Conservation (phyloP, 2,888 invertebrate species). For the Microctonus aethiopoides region DNA sequence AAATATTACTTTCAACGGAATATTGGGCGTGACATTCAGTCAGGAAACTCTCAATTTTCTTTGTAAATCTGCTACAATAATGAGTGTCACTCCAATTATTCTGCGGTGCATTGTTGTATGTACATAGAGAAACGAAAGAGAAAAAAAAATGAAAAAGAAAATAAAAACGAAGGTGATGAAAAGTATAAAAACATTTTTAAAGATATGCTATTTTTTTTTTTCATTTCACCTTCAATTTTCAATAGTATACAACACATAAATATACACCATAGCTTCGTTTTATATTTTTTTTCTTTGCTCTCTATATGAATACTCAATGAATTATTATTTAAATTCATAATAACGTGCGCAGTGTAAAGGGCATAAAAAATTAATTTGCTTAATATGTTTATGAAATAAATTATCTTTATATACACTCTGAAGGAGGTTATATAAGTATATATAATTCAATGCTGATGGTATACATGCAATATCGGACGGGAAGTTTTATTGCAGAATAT, state of each 20-base stretch:
- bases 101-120: background rate
- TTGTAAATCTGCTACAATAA: background rate
- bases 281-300: background rate
- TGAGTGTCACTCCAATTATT: constrained; percentile 25
- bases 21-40: background rate
- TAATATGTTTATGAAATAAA: background rate
- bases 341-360: background rate
- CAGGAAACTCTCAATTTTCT: background rate
- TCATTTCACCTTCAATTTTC: background rate
- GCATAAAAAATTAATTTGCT: background rate
- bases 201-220: background rate
- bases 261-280: too few relatives aligned
- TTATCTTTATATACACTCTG: background rate
- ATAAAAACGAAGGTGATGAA: background rate
- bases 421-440: background rate
- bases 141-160: constrained; percentile 10
- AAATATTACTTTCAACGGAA: background rate
- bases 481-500: background rate
- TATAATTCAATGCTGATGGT: background rate
- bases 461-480: background rate
- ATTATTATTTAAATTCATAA: background rate
- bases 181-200: background rate
- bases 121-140: background rate
- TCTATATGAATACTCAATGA: background rate
- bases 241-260: too few relatives aligned